phyloP scores from a whole-genome alignment of 2,888 invertebrate genomes.

The Ormyrus thymus region DNA sequence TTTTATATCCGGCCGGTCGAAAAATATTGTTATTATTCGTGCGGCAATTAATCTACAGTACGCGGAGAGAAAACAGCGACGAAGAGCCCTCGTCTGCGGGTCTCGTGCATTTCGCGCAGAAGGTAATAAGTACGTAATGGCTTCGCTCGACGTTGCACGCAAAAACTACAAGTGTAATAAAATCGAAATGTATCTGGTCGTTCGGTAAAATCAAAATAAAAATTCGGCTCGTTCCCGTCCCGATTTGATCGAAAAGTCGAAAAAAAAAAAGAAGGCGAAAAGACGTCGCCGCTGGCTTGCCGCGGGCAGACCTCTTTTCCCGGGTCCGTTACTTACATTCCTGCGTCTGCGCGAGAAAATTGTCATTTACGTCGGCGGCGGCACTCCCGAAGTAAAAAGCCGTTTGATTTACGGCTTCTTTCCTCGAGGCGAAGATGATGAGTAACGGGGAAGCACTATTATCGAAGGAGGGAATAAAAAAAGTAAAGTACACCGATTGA shows the following conservation, averaged over 20 bases:
- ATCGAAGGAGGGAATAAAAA: too few species aligned
- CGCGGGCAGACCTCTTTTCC: slow-evolving; percentile 9
- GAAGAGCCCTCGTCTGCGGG: neutral
- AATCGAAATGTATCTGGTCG: neutral
- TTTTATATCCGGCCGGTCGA: too few species aligned
- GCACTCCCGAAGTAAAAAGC: slow-evolving; percentile 41
- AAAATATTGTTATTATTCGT: too few species aligned
- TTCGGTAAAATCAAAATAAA: neutral
- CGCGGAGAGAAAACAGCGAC: too few species aligned
- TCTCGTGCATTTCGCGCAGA: slow-evolving; percentile 14
- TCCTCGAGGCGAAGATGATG: neutral
- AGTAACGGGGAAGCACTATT: neutral
- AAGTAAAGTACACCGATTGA: too few species aligned
- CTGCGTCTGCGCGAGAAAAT: slow-evolving; percentile 37
- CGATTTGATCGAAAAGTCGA: neutral
- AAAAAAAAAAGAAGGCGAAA: slow-evolving; percentile 6
- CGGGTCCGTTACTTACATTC: slow-evolving; percentile 48
- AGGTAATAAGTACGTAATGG: neutral
- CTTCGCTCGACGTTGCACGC: slow-evolving; percentile 13
- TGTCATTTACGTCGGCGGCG: slow-evolving; percentile 27
- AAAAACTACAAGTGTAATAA: slow-evolving; percentile 3
- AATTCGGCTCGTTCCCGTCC: neutral
- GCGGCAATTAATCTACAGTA: too few species aligned
- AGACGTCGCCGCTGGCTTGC: neutral
- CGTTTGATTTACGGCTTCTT: slow-evolving; percentile 31